Evolutionary conservation across 1,140 invertebrate species (phyloP).

Genomic region (Drosophila littoralis): DNA sequence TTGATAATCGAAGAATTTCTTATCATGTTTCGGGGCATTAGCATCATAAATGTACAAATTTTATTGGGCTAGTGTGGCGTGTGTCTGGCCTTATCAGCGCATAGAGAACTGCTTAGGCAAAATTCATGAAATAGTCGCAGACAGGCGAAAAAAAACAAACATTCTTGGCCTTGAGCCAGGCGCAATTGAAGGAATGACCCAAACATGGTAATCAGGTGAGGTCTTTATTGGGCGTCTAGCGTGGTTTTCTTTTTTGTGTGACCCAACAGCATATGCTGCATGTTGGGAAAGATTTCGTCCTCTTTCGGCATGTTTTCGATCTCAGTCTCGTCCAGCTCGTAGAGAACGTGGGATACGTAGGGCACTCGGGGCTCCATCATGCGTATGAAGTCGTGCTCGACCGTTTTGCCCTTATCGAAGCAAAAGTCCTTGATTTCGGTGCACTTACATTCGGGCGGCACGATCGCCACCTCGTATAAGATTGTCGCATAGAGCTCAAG

Average conservation of each 20-base stretch:
- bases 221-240: not conserved
- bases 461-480: constrained; percentile 36
- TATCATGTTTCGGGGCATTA: constrained; percentile 21
- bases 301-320: not conserved
- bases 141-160: not conserved
- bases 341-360: constrained; percentile 4
- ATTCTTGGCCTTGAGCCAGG: too few species aligned
- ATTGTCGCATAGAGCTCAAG: constrained; percentile 12
- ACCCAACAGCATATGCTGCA: constrained; percentile 1
- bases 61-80: not conserved
- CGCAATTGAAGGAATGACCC: not conserved
- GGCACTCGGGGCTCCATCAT: not conserved
- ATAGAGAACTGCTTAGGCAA: not conserved
- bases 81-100: constrained; percentile 6
- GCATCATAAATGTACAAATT: constrained; percentile 13
- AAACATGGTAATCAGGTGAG: too few species aligned
- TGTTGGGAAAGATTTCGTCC: not conserved
- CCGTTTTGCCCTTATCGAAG: constrained; percentile 1
- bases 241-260: not conserved
- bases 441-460: constrained; percentile 46
- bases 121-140: too few species aligned
- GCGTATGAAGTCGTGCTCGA: constrained; percentile 11
- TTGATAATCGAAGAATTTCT: not conserved
- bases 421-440: constrained; percentile 25
- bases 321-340: constrained; percentile 23